Base-by-base conservation (phyloP, 2,888 invertebrate species). In the Leptothorax acervorum region DNA sequence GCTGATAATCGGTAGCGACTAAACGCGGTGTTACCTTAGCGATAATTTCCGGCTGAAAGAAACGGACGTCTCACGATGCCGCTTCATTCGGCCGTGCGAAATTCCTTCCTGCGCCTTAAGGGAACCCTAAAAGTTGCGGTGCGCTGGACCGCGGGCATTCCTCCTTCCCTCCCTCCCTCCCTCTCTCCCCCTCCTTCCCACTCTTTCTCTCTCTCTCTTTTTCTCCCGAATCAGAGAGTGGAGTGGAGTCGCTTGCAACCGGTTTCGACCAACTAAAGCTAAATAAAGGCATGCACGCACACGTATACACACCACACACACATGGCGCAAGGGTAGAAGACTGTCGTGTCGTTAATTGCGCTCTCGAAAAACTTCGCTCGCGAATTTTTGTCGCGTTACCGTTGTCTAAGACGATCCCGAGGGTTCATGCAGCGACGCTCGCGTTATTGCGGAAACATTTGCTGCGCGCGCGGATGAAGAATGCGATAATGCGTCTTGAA, bases 221-320 rank as follows among this genome's bases (percentile, higher is more conserved):
- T 39, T 65, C 35, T 66, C 28, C 55, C 57, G 73, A 71, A 60
- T 42, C 60, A 42, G 68, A 88, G 87, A 86, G 53, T 65, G 75
- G 79, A 28, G 57, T 57, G 87, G 84, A 87, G 85, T 87, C 82
- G 89, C 86, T 89, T 88, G 90, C 90, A 92, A 92, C 92, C 92
- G 92, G 92, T 92, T 92, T 91, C 89, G 89, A 88, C 91, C 87
- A 90, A 92, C 91, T 88, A 90, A 89, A 90, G 91, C 91, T 92
- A 92, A 92, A 92, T 92, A 92, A 91, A 92, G 90, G 91, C 90
- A 91, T 90, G 91, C 90, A 86, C 84, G 76, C 53, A 31, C 0
- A 53, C 53, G 74, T 79, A 76, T 84, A 85, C 18, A 4, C 8
- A 4, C 28, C 85, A 85, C 45, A 9, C 3, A 9, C 28, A 45